Evolutionary conservation across 2,797 vertebrate species (phyloP).

Genomic region (Todus mexicanus): DNA sequence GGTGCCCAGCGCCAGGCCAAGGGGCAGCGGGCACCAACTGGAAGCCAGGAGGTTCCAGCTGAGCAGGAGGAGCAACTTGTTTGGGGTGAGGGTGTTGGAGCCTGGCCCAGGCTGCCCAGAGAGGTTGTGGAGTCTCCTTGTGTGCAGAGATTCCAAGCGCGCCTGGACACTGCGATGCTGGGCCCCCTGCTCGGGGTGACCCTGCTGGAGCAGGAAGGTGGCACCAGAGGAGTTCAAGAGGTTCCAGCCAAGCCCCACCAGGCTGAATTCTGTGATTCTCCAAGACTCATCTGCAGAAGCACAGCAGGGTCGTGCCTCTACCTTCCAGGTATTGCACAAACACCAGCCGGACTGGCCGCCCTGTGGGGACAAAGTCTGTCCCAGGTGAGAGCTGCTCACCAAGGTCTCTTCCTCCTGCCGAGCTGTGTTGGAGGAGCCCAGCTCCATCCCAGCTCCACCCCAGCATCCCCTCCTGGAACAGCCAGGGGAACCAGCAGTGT

Average conservation of each 20-base stretch:
- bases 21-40: background rate
- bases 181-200: background rate
- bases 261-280: background rate
- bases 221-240: background rate
- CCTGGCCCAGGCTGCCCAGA: background rate
- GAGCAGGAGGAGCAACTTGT: background rate
- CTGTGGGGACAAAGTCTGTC: background rate
- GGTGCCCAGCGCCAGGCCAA: background rate
- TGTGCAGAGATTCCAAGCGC: background rate
- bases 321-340: background rate
- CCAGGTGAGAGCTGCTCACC: background rate
- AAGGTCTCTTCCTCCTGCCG: background rate
- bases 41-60: background rate
- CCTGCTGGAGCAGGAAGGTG: background rate
- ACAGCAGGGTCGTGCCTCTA: background rate
- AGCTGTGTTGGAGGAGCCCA: background rate
- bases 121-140: background rate
- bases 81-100: background rate
- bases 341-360: background rate
- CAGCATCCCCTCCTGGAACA: rapidly evolving
- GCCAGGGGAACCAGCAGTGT: background rate
- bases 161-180: background rate
- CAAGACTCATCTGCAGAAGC: background rate
- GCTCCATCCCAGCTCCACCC: background rate
- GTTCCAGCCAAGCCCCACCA: background rate